A percentile compares a stretch with the other conserved stretches of the same genome.
phyloP scores from a whole-genome alignment of 2,113 vertebrate species.

The Cottus gobio region DNA sequence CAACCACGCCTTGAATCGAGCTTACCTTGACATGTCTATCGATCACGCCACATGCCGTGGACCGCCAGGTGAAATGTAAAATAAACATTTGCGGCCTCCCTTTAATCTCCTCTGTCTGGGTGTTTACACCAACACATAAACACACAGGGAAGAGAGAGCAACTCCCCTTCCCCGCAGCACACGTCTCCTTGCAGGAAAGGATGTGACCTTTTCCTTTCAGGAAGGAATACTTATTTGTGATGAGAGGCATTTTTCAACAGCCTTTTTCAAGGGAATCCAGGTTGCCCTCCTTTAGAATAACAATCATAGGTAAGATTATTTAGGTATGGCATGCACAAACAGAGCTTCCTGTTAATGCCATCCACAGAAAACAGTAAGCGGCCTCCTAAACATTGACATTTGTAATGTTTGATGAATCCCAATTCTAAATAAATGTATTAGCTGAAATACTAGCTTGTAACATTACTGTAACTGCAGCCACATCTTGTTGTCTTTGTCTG shows the following conservation, averaged over 20 bases:
- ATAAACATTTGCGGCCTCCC: conserved; percentile 41
- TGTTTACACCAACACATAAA: conserved; percentile 58
- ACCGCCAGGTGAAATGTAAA: conserved; percentile 39
- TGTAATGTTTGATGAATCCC: not conserved
- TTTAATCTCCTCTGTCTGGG: conserved; percentile 47
- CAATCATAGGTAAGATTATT: conserved; percentile 31
- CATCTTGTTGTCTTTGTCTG: not conserved
- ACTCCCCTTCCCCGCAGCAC: conserved; percentile 24
- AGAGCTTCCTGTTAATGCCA: conserved; percentile 1
- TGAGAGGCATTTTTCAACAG: conserved; percentile 59
- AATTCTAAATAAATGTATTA: not conserved
- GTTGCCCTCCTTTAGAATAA: conserved; percentile 35
- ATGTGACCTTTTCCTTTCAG: conserved; percentile 67
- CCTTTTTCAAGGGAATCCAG: conserved; percentile 26
- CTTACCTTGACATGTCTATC: conserved; percentile 25
- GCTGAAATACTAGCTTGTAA: not conserved
- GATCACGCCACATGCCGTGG: conserved; percentile 38
- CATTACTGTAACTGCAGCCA: too few species aligned
- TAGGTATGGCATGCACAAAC: not conserved
- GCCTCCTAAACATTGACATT: not conserved
- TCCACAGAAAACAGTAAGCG: not conserved
- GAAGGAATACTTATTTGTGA: conserved; percentile 59
- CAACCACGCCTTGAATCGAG: conserved; percentile 23
- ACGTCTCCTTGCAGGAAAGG: conserved; percentile 48
- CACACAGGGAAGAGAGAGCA: conserved; percentile 43